These are phyloP conservation scores for Nanorana parkeri DNA, from an alignment of 2,113 vertebrate species.

Conservation along the genomic window DNA sequence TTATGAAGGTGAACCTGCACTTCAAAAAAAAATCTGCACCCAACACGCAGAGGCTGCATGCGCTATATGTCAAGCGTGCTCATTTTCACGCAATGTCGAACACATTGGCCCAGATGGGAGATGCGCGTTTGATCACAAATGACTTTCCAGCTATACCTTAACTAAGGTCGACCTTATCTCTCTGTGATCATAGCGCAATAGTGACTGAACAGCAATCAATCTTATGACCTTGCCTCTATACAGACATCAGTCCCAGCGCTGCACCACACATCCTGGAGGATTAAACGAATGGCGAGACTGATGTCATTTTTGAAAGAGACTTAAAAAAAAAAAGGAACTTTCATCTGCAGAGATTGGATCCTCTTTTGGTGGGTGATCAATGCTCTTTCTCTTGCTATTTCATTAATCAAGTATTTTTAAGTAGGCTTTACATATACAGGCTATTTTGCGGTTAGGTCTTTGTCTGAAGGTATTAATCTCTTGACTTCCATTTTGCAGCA, in stretches of 20 bases:
- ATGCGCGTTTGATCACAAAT: conserved; percentile 24
- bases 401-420: no score
- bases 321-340: no score
- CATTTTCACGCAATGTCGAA: not conserved
- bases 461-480: no score
- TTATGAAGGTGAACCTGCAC: not conserved
- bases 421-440: no score
- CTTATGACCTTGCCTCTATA: conserved; percentile 35
- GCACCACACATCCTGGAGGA: conserved; percentile 17
- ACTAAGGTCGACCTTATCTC: conserved; percentile 45
- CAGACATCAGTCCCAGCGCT: conserved; percentile 4
- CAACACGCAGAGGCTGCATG: not conserved
- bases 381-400: no score
- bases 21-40: not conserved
- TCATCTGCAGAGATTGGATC: no score
- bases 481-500: no score
- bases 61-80: not conserved
- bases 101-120: not conserved
- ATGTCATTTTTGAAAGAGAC: conserved; percentile 23
- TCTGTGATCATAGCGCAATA: not conserved
- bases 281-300: not conserved
- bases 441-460: no score
- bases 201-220: conserved; percentile 48
- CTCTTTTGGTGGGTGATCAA: no score
- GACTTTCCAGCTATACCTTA: conserved; percentile 42